Evolutionary conservation across 2,888 invertebrate species (phyloP).

Genomic region (Synanthedon andrenaeformis): DNA sequence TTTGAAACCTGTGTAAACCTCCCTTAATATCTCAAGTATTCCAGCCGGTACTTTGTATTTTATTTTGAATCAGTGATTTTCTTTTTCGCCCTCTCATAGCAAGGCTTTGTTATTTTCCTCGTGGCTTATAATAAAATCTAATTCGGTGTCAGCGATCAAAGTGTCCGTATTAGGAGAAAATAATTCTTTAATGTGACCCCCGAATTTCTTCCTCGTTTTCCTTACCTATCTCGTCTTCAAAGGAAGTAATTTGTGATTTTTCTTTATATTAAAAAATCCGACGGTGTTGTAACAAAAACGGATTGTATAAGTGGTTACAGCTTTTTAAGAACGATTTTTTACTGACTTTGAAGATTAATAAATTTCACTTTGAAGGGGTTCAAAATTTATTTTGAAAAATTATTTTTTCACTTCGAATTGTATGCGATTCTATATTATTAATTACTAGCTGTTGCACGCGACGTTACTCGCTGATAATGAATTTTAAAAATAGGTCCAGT

Average conservation of each 20-base stretch:
- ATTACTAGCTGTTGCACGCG: too few relatives aligned
- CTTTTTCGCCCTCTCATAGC: slow-evolving; percentile 20
- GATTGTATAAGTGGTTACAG: too few relatives aligned
- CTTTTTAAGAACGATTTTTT: too few relatives aligned
- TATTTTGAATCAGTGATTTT: slow-evolving; percentile 16
- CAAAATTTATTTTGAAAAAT: too few relatives aligned
- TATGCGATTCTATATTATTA: too few relatives aligned
- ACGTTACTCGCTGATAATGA: too few relatives aligned
- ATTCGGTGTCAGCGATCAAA: slow-evolving; percentile 14
- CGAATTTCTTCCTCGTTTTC: background rate
- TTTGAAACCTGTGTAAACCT: too few relatives aligned
- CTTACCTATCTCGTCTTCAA: background rate
- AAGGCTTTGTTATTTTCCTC: slow-evolving; percentile 17
- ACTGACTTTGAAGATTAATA: too few relatives aligned
- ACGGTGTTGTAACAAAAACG: too few relatives aligned
- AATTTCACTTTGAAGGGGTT: too few relatives aligned
- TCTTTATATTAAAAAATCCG: background rate
- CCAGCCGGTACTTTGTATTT: slow-evolving; percentile 3
- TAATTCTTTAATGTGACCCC: background rate
- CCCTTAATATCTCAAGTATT: background rate
- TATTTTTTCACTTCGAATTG: too few relatives aligned
- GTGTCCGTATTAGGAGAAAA: background rate
- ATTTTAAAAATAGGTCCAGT: too few relatives aligned
- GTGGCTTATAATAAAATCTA: slow-evolving; percentile 22
- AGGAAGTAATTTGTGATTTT: background rate